A percentile compares a stretch with the other conserved stretches of the same genome.
These are phyloP conservation scores for Arenicola marina DNA, from an alignment of 2,888 invertebrate genomes.

Conservation along the genomic window DNA sequence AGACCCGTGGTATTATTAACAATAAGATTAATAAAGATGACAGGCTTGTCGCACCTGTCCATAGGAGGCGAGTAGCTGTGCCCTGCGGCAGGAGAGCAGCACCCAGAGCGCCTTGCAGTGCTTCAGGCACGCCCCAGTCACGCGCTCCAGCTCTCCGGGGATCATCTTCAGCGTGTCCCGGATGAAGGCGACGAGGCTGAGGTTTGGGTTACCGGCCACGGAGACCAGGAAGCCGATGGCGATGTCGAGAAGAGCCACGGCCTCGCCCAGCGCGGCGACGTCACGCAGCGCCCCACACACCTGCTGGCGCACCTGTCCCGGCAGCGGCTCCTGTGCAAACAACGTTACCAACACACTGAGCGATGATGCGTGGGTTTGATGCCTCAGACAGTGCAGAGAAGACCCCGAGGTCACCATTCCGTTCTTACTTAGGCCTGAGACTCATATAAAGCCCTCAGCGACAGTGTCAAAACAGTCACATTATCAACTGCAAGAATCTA, in stretches of 20 bases:
- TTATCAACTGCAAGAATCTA: too few relatives aligned
- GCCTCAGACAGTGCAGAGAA: too few relatives aligned
- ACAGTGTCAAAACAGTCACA: too few relatives aligned
- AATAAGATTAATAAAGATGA: too few relatives aligned
- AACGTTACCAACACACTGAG: too few relatives aligned
- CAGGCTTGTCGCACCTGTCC: slow-evolving; percentile 39
- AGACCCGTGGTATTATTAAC: too few relatives aligned
- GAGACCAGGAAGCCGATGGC: slow-evolving; percentile 32
- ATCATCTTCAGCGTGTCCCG: slow-evolving; percentile 38
- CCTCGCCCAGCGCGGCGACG: slow-evolving; percentile 18
- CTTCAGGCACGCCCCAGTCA: slow-evolving; percentile 28
- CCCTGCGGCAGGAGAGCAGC: slow-evolving; percentile 36
- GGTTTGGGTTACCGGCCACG: slow-evolving; percentile 16
- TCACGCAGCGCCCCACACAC: slow-evolving; percentile 15
- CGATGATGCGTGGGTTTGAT: too few relatives aligned
- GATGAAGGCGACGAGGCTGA: slow-evolving; percentile 39
- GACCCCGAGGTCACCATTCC: too few relatives aligned
- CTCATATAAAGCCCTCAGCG: too few relatives aligned
- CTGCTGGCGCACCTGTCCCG: slow-evolving; percentile 13
- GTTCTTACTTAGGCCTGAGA: too few relatives aligned
- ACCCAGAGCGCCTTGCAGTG: slow-evolving; percentile 44
- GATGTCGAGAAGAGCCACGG: slow-evolving; percentile 28
- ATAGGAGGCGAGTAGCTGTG: slow-evolving; percentile 31
- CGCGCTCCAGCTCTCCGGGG: not conserved
- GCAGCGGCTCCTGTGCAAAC: too few relatives aligned